A percentile compares a stretch with the other conserved stretches of the same genome.
Conservation (phyloP, 2,797 vertebrate species). For the Myotis findleyi region DNA sequence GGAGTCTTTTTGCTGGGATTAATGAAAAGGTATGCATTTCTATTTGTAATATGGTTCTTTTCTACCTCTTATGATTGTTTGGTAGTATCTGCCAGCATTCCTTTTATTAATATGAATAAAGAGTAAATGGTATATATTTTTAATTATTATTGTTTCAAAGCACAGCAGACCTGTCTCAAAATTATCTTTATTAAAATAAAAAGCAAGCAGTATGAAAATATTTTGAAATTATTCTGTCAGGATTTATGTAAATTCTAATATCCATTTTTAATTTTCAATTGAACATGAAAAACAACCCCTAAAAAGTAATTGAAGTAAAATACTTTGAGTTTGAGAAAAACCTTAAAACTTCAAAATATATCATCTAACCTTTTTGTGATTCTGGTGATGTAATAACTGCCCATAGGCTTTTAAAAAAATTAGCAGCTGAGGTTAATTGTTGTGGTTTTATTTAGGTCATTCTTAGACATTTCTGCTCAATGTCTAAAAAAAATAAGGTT, state of each 20-base stretch:
- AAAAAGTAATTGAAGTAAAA: conserved; percentile 44
- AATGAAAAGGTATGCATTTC: conserved; percentile 62
- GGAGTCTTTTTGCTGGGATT: conserved; percentile 43
- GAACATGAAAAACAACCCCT: conserved; percentile 11
- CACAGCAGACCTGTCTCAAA: conserved; percentile 13
- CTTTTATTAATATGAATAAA: conserved; percentile 64
- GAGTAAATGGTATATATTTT: conserved; percentile 47
- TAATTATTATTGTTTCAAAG: conserved; percentile 36
- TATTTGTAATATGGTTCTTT: conserved; percentile 67
- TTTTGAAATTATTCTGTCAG: not conserved
- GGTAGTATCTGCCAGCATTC: conserved; percentile 34
- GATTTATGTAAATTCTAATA: conserved; percentile 16
- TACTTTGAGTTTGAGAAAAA: conserved; percentile 42
- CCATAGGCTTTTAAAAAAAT: too few relatives aligned
- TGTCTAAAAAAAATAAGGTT: conserved; percentile 36
- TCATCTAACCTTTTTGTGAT: conserved; percentile 35
- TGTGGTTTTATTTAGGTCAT: conserved; percentile 3
- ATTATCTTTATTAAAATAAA: conserved; percentile 62
- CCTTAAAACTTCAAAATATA: not conserved
- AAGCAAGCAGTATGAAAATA: not conserved
- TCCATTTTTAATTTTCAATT: conserved; percentile 50
- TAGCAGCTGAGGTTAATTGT: conserved; percentile 60
- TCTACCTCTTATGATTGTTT: conserved; percentile 38
- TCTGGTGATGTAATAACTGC: not conserved
- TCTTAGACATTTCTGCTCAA: conserved; percentile 37